Base-by-base conservation (phyloP, 2,797 vertebrate species). In the Buceros bicornis region DNA sequence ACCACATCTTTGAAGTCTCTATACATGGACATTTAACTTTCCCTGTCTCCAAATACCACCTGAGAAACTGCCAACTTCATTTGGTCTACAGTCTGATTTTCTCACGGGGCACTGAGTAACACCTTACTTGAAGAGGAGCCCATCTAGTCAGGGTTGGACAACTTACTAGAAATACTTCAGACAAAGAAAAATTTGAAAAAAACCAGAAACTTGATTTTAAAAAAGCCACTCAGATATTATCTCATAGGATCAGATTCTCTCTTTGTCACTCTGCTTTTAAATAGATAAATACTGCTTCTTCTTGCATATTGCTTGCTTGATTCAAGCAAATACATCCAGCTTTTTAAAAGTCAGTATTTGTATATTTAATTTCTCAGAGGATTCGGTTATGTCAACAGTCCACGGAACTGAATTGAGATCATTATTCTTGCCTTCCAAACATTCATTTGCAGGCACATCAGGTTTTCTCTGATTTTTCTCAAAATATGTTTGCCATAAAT, bases 361-460 rank as follows among this genome's bases (percentile, higher is more conserved):
- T 91, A 37, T 80, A 87, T 82, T 93, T 86, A 81, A 91, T 96
- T 93, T 92, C 91, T 93, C 79, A 69, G 79, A 91, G 82, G 82
- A 91, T 78, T 88, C 29, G 22, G 19, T 81, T 83, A 58, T 64
- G 48, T 51, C 58, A 92, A 11, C 65, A 69, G 50, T 69, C 65
- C 61, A 33, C 14, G 14, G 43, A 79, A 86, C 9, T 85, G 50
- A 92, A 85, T 2, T 51, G 56, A 86, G 47, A 88, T 83, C 9
- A 70, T 81, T 89, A 81, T 79, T 91, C 62, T 76, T 93, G 70
- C 58, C 71, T 88, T 92, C 73, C 58, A 57, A 62, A 53, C 43
- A 48, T 89, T 77, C 51, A 71, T 95, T 87, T 92, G 22, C 69
- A 93, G 26, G 50, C 62, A 62, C 8, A 45, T 82, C 40, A 72